Base-by-base conservation (phyloP, 2,113 vertebrate species). In the Pholis gunnellus region DNA sequence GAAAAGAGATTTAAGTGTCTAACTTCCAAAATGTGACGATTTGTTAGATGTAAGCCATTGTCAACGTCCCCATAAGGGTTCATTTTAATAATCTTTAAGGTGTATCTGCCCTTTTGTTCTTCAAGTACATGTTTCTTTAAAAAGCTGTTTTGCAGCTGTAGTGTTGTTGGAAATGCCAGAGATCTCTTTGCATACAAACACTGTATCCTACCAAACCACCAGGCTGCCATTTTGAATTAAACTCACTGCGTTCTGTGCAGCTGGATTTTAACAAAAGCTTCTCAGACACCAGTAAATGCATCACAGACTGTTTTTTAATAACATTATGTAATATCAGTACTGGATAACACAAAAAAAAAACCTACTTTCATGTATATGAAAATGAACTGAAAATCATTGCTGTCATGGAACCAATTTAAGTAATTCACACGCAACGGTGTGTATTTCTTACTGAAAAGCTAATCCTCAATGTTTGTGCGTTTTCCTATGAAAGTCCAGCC, bases 1-100 rank as follows among this genome's bases (percentile, higher is more conserved):
- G 40, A 70, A 44, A 44, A 42, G 63, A 44, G 56, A 54, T 69
- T 27, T 70, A 10, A 36, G 57, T 11, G 20, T 69, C 61, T 54
- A 54, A 20, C 31, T 31, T 40, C 7, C 17, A 50, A 48, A 44
- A 22, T 34, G 27, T 69, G 70, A 22, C 17, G 3, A 31, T n/a
- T 14, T 34, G 42, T 34, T 22, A 6, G 27, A 60, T 48, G 48
- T n/a, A 61, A 74, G 15, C 9, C n/a, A 17, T 4, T 9, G 15
- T 38, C 22, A 22, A 6, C 0, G 1, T 52, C 11, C 25, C 5
- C 1, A 7, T 27, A 9, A 4, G 0, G 27, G 18, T 18, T 77
- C 14, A 31, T 31, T 50, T 15, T 15, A 9, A 52, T 25, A 3
- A 63, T 20, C 7, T 25, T 18, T 1, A 15, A 46, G 11, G 3